phyloP scores from a whole-genome alignment of 2,113 vertebrate species.

The Micromys minutus region DNA sequence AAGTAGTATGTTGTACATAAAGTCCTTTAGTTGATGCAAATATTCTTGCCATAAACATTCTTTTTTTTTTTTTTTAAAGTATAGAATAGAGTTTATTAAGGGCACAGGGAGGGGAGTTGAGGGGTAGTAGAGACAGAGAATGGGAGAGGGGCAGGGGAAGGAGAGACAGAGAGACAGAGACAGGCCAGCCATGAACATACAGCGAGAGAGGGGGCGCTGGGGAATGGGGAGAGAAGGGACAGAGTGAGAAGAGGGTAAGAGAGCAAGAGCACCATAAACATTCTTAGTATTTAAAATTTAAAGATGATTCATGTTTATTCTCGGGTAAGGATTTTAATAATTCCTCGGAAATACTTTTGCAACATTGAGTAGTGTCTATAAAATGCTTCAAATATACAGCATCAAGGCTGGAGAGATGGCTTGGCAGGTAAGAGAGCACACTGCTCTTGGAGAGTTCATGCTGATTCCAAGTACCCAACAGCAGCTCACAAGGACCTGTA shows the following conservation, averaged over 20 bases:
- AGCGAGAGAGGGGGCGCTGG: too few species aligned
- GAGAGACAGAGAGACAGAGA: too few species aligned
- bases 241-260: too few species aligned
- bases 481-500: background rate
- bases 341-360: background rate
- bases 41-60: background rate
- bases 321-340: background rate
- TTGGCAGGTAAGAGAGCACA: background rate
- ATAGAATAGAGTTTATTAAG: too few species aligned
- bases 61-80: too few species aligned
- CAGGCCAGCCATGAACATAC: too few species aligned
- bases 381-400: background rate
- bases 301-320: background rate
- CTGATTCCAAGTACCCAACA: background rate
- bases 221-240: too few species aligned
- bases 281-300: conserved; percentile 48
- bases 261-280: too few species aligned
- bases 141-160: too few species aligned
- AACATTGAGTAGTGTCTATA: too few species aligned
- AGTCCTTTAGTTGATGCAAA: background rate
- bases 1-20: background rate
- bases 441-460: background rate
- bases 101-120: too few species aligned
- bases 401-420: background rate
- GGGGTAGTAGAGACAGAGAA: too few species aligned